These are phyloP conservation scores for Macrophya annulata DNA, from an alignment of 2,888 invertebrate genomes.

Conservation along the genomic window DNA sequence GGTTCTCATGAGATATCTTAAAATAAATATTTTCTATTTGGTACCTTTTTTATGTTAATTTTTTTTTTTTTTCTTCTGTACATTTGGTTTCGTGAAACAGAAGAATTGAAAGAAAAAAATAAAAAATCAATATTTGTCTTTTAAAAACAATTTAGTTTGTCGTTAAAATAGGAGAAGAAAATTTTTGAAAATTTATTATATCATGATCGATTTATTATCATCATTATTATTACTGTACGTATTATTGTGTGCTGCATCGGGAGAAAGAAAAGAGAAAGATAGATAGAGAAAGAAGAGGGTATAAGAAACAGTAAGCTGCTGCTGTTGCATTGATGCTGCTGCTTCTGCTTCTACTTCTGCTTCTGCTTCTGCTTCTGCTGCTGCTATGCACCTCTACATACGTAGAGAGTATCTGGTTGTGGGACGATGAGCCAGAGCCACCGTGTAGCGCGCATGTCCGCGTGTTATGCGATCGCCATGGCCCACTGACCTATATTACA, in stretches of 20 bases:
- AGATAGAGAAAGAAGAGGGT: conserved; percentile 45
- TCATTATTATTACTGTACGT: background rate
- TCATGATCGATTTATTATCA: background rate
- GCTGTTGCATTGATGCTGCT: background rate
- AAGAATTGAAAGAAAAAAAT: too few relatives aligned
- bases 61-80: too few relatives aligned
- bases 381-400: conserved; percentile 15
- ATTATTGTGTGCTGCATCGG: background rate
- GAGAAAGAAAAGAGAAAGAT: conserved; percentile 13
- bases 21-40: too few relatives aligned
- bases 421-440: conserved; percentile 60
- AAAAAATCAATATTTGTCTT: background rate
- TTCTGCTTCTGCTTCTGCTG: conserved; percentile 11
- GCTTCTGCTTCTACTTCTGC: background rate
- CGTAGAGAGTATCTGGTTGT: conserved; percentile 42
- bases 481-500: conserved; percentile 79
- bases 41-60: too few relatives aligned
- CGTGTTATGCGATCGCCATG: conserved; percentile 78
- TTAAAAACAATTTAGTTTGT: background rate
- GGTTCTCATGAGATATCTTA: too few relatives aligned
- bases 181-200: background rate
- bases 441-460: conserved; percentile 75
- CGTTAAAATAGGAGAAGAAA: background rate
- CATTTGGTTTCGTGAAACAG: too few relatives aligned
- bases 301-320: background rate